These are phyloP conservation scores for Nephrotoma guestfalica DNA, from an alignment of 2,888 invertebrate species.

Conservation along the genomic window DNA sequence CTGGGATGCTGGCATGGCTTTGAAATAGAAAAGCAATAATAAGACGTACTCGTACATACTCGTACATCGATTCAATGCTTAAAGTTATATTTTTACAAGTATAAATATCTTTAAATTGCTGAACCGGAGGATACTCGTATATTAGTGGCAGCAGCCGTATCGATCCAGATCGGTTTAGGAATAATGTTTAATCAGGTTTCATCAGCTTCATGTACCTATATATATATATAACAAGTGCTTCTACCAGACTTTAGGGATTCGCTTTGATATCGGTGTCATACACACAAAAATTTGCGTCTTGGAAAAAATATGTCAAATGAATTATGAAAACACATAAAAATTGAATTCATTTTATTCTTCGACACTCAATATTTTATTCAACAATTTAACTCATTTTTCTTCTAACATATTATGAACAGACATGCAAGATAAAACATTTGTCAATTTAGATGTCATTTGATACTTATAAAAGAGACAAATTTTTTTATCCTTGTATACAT, in stretches of 20 bases:
- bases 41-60: not conserved
- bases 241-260: not conserved
- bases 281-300: not conserved
- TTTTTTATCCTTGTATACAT: not conserved
- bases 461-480: not conserved
- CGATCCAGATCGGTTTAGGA: not conserved
- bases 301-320: not conserved
- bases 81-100: not conserved
- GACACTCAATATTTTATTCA: not conserved
- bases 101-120: not conserved
- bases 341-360: not conserved
- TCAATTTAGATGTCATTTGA: not conserved
- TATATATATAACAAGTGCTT: not conserved
- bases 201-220: not conserved
- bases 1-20: not conserved
- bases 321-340: not conserved
- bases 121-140: not conserved
- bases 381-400: not conserved
- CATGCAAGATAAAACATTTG: not conserved
- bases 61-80: not conserved
- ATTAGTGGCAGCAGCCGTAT: not conserved
- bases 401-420: not conserved
- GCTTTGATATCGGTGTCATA: not conserved
- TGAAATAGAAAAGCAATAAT: not conserved
- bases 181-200: not conserved